Conservation (phyloP, 2,113 vertebrate genomes). For the Lasiurus cinereus region DNA sequence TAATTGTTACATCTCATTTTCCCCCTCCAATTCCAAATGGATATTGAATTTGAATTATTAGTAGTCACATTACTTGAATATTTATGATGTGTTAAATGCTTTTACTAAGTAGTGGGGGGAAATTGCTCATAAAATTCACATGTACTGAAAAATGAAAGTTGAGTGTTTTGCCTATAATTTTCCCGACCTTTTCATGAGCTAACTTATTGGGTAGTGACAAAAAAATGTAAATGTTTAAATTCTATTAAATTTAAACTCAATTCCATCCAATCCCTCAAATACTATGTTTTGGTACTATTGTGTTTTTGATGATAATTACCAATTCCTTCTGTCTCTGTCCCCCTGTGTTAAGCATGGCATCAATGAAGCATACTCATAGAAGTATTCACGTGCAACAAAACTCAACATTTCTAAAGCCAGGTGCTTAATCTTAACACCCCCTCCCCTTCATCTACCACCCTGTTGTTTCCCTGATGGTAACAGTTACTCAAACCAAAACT, state of each 20-base stretch:
- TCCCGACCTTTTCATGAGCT: neutral
- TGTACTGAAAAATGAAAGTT: neutral
- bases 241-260: neutral
- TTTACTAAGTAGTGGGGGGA: neutral
- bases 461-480: neutral
- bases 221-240: neutral
- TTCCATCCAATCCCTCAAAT: neutral
- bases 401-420: too few species aligned
- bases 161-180: neutral
- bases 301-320: neutral
- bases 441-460: neutral
- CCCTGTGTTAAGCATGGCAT: neutral
- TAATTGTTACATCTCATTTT: neutral
- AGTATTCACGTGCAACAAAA: neutral
- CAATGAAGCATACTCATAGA: neutral
- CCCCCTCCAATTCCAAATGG: neutral
- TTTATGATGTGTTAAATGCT: neutral
- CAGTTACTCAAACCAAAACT: neutral
- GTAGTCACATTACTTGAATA: neutral
- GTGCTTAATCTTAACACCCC: too few species aligned
- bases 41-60: neutral
- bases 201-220: neutral
- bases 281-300: neutral
- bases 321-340: neutral
- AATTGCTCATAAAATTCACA: constrained; percentile 8